Conservation (phyloP, 2,797 vertebrate species). For the Pteronotus mesoamericanus region DNA sequence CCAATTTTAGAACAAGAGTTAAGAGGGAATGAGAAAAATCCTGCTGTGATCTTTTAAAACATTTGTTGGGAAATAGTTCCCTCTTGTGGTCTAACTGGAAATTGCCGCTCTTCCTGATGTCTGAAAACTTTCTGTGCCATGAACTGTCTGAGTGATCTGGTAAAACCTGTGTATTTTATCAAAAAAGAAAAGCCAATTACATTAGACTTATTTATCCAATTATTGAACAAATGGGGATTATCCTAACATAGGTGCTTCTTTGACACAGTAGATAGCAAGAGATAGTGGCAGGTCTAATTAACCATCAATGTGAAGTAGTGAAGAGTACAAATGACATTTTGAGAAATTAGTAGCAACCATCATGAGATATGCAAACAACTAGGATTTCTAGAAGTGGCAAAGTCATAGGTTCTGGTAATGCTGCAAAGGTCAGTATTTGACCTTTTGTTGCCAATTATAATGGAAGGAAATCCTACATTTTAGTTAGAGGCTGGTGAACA, state of each 20-base stretch:
- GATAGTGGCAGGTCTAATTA: not conserved
- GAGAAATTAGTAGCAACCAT: not conserved
- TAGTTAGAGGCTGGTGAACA: not conserved
- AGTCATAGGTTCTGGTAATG: not conserved
- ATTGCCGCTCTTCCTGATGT: not conserved
- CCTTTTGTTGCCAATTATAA: not conserved
- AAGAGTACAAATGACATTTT: not conserved
- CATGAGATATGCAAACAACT: not conserved
- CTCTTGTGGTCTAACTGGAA: conserved; percentile 35
- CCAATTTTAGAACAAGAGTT: conserved; percentile 51
- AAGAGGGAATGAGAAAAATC: not conserved
- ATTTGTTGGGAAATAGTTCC: conserved; percentile 49
- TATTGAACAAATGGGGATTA: not conserved
- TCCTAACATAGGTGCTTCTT: not conserved
- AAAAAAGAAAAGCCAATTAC: not conserved
- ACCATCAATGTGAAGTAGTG: not conserved
- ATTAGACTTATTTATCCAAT: not conserved
- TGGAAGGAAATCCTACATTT: not conserved
- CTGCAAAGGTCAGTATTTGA: not conserved
- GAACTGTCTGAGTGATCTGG: not conserved
- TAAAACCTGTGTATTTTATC: not conserved
- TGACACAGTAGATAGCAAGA: not conserved
- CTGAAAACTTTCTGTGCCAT: not conserved
- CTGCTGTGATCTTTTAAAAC: not conserved
- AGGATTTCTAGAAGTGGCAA: not conserved